A percentile compares a stretch with the other conserved stretches of the same genome.
Evolutionary conservation across 2,797 vertebrate genomes (phyloP).

Genomic region (Centropyge bicolor): DNA sequence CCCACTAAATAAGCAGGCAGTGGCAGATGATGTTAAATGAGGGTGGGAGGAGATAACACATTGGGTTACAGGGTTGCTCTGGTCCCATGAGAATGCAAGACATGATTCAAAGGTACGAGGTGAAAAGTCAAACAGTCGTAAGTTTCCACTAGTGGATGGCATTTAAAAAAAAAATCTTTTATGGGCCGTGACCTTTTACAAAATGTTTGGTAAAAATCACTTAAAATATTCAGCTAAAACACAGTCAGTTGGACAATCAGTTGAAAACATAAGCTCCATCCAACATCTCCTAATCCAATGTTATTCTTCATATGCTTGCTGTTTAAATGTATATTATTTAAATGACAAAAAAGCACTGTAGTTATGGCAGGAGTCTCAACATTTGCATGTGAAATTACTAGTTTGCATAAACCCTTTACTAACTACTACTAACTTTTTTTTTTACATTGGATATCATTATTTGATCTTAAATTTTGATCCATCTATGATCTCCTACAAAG

Average conservation of each 20-base stretch:
- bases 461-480: conserved; percentile 24
- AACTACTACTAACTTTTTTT: neutral
- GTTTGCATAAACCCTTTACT: neutral
- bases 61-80: conserved; percentile 11
- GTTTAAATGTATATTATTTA: too few relatives aligned
- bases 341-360: too few relatives aligned
- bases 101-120: conserved; percentile 33
- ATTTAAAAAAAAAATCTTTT: neutral
- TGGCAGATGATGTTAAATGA: conserved; percentile 60
- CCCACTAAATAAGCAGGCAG: conserved; percentile 58
- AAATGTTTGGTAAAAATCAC: neutral
- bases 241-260: neutral
- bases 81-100: conserved; percentile 26
- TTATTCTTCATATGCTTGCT: too few relatives aligned
- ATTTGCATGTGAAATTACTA: too few relatives aligned
- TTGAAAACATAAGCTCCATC: too few relatives aligned
- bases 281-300: too few relatives aligned
- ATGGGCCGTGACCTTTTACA: neutral
- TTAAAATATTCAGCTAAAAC: neutral
- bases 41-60: conserved; percentile 37
- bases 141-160: neutral
- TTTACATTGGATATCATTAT: conserved; percentile 1
- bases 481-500: conserved; percentile 14
- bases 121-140: conserved; percentile 24
- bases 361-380: too few relatives aligned